Conservation (phyloP, 2,888 invertebrate genomes). For the Meiosimyza platycephala region DNA sequence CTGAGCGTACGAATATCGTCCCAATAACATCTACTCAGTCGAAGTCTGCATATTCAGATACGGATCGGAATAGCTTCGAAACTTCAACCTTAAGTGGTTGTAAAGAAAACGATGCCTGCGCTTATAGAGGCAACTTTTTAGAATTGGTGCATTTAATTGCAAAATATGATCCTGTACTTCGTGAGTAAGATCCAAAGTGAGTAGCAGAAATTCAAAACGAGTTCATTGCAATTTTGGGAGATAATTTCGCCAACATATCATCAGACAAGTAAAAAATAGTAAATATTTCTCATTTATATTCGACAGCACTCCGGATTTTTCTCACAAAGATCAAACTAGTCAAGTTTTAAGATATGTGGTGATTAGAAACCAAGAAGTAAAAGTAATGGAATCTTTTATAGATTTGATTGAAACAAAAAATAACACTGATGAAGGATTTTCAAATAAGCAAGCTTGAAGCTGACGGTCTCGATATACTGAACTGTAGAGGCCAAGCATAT, state of each 20-base stretch:
- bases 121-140: not conserved
- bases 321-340: constrained; percentile 25
- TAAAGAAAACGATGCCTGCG: not conserved
- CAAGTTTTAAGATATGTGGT: constrained; percentile 27
- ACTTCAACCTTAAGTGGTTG: not conserved
- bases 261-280: constrained; percentile 24
- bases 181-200: not conserved
- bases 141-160: not conserved
- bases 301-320: constrained; percentile 25
- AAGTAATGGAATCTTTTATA: constrained; percentile 35
- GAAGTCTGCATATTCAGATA: no score
- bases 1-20: no score
- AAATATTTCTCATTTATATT: constrained; percentile 33
- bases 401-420: constrained; percentile 33
- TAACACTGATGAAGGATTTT: constrained; percentile 31
- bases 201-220: not conserved
- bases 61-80: no score
- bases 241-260: constrained; percentile 34
- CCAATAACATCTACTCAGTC: no score
- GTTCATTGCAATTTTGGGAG: constrained; percentile 27
- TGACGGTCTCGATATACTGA: constrained; percentile 27
- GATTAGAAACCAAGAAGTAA: constrained; percentile 32
- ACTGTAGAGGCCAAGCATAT: constrained; percentile 35
- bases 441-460: constrained; percentile 14
- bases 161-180: not conserved